Percentiles rank a stretch among this genome's conserved stretches.
phyloP scores from a whole-genome alignment of 2,888 invertebrate species.

The Hipparchia sbordonii region DNA sequence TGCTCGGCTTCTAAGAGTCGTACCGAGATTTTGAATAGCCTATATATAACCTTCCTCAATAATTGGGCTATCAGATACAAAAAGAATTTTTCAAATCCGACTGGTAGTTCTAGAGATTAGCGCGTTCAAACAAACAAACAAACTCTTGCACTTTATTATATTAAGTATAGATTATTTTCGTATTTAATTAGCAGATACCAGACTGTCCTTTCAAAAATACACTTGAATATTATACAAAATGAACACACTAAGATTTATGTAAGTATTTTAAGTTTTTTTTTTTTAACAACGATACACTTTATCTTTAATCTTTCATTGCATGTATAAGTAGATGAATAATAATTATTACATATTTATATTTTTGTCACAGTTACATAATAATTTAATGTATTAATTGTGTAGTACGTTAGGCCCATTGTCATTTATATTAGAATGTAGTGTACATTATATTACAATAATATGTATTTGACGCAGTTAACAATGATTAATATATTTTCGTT shows the following conservation, averaged over 20 bases:
- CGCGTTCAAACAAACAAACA: too few species aligned
- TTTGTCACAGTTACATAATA: too few species aligned
- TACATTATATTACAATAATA: slow-evolving; percentile 48
- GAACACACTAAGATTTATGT: background rate
- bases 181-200: background rate
- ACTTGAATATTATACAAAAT: background rate
- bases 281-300: background rate
- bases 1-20: too few species aligned
- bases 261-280: background rate
- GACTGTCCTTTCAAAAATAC: background rate
- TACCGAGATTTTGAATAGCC: too few species aligned
- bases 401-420: slow-evolving; percentile 50
- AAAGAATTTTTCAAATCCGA: too few species aligned
- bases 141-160: too few species aligned
- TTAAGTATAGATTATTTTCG: background rate
- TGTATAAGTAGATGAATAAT: too few species aligned
- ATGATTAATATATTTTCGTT: slow-evolving; percentile 45
- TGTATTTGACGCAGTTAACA: slow-evolving; percentile 45
- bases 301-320: slow-evolving; percentile 7
- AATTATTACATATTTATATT: too few species aligned
- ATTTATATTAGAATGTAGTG: slow-evolving; percentile 43
- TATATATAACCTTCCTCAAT: too few species aligned
- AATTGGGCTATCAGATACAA: too few species aligned
- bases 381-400: slow-evolving; percentile 11
- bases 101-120: too few species aligned